Percentiles rank a stretch among this genome's conserved stretches.
Evolutionary conservation across 2,113 vertebrate genomes (phyloP).

Genomic region (Alces alces): DNA sequence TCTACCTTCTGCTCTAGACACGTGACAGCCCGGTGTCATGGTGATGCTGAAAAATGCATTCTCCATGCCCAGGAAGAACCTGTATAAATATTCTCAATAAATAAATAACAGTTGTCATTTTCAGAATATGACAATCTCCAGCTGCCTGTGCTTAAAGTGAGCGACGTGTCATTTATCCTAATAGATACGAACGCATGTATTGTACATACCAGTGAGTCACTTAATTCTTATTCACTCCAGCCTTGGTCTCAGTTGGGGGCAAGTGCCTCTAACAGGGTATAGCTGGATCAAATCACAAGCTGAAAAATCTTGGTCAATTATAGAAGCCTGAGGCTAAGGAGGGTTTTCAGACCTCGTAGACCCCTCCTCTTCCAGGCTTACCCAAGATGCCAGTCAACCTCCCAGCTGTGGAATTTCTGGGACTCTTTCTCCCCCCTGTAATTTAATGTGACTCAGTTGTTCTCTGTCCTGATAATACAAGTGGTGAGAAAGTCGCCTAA

Average conservation of each 20-base stretch:
- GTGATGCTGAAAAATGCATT: conserved; percentile 78
- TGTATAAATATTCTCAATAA: conserved; percentile 87
- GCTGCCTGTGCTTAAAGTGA: conserved; percentile 84
- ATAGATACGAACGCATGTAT: conserved; percentile 83
- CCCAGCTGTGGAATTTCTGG: conserved; percentile 83
- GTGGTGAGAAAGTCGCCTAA: conserved; percentile 83
- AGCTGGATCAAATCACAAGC: conserved; percentile 86
- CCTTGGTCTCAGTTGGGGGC: conserved; percentile 84
- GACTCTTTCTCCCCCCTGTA: conserved; percentile 83
- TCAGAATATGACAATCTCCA: conserved; percentile 86
- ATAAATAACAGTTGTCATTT: conserved; percentile 89
- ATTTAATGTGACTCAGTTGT: conserved; percentile 84
- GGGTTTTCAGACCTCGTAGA: conserved; percentile 69
- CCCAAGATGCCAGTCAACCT: conserved; percentile 77
- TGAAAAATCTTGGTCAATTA: conserved; percentile 85
- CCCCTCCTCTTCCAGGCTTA: conserved; percentile 77
- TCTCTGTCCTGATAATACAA: conserved; percentile 81
- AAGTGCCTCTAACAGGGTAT: conserved; percentile 83
- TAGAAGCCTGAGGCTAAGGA: conserved; percentile 79
- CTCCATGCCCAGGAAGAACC: conserved; percentile 75
- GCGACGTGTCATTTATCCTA: conserved; percentile 84
- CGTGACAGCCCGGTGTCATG: conserved; percentile 46
- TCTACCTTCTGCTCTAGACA: conserved; percentile 35
- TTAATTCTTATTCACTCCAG: conserved; percentile 85
- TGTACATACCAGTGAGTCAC: conserved; percentile 78